Evolutionary conservation across 2,113 vertebrate genomes (phyloP).

Genomic region (Percina caprodes): DNA sequence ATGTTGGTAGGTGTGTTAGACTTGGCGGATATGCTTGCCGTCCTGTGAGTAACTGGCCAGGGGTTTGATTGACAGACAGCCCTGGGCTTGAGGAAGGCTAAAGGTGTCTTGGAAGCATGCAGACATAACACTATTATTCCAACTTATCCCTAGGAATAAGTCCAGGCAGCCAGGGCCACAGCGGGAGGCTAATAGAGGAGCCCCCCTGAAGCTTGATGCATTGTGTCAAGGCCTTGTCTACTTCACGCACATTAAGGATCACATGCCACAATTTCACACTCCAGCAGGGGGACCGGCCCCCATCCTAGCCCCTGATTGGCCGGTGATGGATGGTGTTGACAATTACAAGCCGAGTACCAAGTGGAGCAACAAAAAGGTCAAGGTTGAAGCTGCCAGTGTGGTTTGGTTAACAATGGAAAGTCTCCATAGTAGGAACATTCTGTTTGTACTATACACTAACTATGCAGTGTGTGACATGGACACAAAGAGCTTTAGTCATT

Average conservation of each 20-base stretch:
- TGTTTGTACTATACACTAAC: slow-evolving; percentile 60
- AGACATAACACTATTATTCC: slow-evolving; percentile 71
- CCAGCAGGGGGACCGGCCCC: slow-evolving; percentile 73
- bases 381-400: slow-evolving; percentile 79
- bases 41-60: neutral
- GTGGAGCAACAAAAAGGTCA: slow-evolving; percentile 80
- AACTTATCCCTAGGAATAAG: slow-evolving; percentile 76
- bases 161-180: slow-evolving; percentile 75
- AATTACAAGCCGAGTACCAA: slow-evolving; percentile 81
- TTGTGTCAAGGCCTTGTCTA: slow-evolving; percentile 85
- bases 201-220: slow-evolving; percentile 76
- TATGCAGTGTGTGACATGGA: slow-evolving; percentile 33
- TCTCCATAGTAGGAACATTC: slow-evolving; percentile 68
- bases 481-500: slow-evolving; percentile 65
- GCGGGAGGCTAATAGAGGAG: slow-evolving; percentile 80
- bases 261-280: slow-evolving; percentile 87
- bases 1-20: neutral
- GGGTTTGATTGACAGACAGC: slow-evolving; percentile 67
- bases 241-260: slow-evolving; percentile 87
- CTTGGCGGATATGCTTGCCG: slow-evolving; percentile 8
- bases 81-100: slow-evolving; percentile 27
- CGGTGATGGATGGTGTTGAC: slow-evolving; percentile 79
- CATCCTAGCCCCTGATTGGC: slow-evolving; percentile 63
- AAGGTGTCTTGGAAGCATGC: slow-evolving; percentile 60
- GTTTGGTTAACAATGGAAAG: slow-evolving; percentile 74